Evolutionary conservation across 2,888 invertebrate species (phyloP).

Genomic region (Trichogramma dendrolimi): DNA sequence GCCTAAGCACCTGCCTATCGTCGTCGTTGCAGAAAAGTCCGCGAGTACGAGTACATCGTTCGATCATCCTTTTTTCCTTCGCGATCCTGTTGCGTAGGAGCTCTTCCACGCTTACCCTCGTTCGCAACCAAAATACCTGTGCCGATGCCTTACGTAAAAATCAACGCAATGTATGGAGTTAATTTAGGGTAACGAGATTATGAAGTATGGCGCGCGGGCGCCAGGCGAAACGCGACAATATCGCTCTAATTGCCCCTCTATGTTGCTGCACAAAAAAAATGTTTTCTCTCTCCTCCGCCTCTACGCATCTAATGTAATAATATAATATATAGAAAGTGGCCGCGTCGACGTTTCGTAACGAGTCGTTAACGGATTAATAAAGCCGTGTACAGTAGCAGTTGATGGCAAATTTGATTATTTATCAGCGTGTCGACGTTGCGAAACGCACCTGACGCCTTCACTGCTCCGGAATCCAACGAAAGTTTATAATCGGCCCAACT

Average conservation of each 20-base stretch:
- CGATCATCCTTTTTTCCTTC: constrained; percentile 14
- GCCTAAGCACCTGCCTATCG: neutral
- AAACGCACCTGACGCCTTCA: constrained; percentile 3
- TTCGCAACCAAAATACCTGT: too few relatives aligned
- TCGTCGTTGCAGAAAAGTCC: neutral
- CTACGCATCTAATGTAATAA: too few relatives aligned
- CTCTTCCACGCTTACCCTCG: constrained; percentile 30
- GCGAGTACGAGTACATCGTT: neutral
- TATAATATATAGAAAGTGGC: constrained; percentile 7
- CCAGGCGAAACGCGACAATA: constrained; percentile 45
- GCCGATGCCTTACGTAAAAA: too few relatives aligned
- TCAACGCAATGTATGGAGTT: too few relatives aligned
- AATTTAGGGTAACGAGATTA: constrained; percentile 40
- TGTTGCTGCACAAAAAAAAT: too few relatives aligned
- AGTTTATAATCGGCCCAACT: too few relatives aligned
- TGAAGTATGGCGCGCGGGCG: constrained; percentile 44
- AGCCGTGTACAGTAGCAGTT: neutral
- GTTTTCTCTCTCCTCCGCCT: too few relatives aligned
- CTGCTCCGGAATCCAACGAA: too few relatives aligned
- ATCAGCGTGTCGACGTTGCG: constrained; percentile 14
- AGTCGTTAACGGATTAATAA: constrained; percentile 20
- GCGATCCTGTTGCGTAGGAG: neutral
- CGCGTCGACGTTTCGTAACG: constrained; percentile 13
- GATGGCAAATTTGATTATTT: constrained; percentile 24
- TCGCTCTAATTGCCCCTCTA: neutral